These are phyloP conservation scores for Athalia rosae DNA, from an alignment of 2,888 invertebrate genomes.

Conservation along the genomic window DNA sequence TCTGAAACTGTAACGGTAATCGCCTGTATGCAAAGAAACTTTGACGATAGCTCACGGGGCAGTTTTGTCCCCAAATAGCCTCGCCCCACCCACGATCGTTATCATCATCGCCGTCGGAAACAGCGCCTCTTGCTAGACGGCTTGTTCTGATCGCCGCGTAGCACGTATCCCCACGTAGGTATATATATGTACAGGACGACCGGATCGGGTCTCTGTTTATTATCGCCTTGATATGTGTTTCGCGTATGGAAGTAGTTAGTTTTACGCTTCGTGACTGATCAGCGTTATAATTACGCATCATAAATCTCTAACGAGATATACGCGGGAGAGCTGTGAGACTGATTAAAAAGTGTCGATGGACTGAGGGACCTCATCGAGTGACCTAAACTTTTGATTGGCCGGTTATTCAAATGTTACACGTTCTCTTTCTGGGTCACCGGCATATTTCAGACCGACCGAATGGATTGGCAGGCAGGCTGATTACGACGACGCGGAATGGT, in stretches of 20 bases:
- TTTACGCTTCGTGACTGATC: conserved; percentile 27
- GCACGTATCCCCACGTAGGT: conserved; percentile 10
- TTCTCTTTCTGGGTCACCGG: too few species aligned
- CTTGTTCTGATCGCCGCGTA: conserved; percentile 11
- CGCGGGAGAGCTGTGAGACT: neutral
- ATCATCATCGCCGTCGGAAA: too few species aligned
- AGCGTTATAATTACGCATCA: conserved; percentile 26
- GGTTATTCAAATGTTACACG: too few species aligned
- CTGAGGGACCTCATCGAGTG: neutral
- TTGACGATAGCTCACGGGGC: conserved; percentile 31
- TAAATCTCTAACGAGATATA: conserved; percentile 1
- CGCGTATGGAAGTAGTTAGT: neutral
- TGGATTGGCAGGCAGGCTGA: too few species aligned
- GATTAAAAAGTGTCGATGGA: conserved; percentile 42
- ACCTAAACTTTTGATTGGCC: neutral
- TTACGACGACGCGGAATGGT: too few species aligned
- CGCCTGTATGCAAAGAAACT: conserved; percentile 2
- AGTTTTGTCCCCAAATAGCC: conserved; percentile 38
- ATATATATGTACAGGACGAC: conserved; percentile 35
- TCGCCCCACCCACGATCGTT: conserved; percentile 9
- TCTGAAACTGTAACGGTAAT: conserved; percentile 25
- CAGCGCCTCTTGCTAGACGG: neutral
- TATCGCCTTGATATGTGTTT: conserved; percentile 11
- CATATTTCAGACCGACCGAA: too few species aligned
- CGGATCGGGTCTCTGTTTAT: conserved; percentile 27